These are phyloP conservation scores for Aplysina aerophoba DNA, from an alignment of 37 sponge, comb jelly and placozoan species.

Conservation along the genomic window DNA sequence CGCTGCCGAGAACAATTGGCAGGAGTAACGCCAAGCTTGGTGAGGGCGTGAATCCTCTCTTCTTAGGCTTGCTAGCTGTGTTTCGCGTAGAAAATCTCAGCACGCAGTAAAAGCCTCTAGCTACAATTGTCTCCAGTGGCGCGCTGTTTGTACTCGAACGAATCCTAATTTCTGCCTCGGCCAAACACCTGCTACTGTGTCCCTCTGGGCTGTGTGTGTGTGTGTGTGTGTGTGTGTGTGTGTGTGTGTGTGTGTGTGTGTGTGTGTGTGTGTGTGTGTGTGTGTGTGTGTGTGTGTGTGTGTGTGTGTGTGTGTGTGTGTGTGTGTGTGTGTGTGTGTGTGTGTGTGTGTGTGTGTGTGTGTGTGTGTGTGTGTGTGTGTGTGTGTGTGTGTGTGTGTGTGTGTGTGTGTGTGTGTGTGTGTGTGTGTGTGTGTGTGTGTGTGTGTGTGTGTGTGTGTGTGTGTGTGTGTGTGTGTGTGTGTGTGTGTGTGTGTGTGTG, in stretches of 20 bases:
- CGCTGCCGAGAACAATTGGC: no score
- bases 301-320: constrained; percentile 34
- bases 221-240: constrained; percentile 33
- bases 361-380: constrained; percentile 23
- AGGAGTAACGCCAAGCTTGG: no score
- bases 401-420: not conserved
- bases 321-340: constrained; percentile 35
- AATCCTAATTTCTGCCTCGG: no score
- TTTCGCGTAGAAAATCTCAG: no score
- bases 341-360: constrained; percentile 15
- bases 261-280: constrained; percentile 52
- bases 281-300: constrained; percentile 42
- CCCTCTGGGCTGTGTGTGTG: no score
- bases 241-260: constrained; percentile 49
- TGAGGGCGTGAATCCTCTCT: no score
- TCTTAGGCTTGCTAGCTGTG: no score
- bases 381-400: constrained; percentile 10
- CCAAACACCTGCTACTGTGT: no score
- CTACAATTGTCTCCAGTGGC: no score
- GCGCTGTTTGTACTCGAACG: no score
- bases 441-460: constrained; percentile 27
- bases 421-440: constrained; percentile 24
- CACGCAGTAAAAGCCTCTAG: no score
- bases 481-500: no score
- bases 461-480: not conserved